Base-by-base conservation (phyloP, 2,113 vertebrate species). In the Xiphophorus maculatus region DNA sequence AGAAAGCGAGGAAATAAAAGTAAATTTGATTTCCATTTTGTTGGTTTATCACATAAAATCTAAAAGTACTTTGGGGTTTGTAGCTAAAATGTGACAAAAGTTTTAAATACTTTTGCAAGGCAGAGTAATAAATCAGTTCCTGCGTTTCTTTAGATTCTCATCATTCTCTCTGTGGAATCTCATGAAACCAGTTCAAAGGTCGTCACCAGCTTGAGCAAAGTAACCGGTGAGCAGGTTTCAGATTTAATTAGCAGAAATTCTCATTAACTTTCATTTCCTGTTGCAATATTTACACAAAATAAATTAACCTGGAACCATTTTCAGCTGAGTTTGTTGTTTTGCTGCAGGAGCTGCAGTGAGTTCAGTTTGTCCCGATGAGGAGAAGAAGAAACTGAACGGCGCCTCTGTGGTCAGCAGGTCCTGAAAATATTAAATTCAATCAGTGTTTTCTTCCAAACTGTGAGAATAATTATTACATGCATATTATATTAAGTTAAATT, bases 201-300 rank as follows among this genome's bases (percentile, higher is more conserved):
- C 7, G 68, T 93, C 84, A 86, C 89, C 69, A 76, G 72, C 29
- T 89, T 98, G 83, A 93, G 75, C 70, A 86, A 80, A 74, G 83
- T 94, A 75, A 85, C 93, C 72, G 97, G 97, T 98, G 93, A 92
- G 91, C 27, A 63, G 17, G 30, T 11, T 40, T 58, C 27, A 66
- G 22, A 28, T 15, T 28, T 19, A 11, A 70, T 40, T 32, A 51
- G 29, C 30, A 66, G 69, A 37, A 48, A 28, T 9, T 5, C 28
- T 51, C n/a, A 22, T 32, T 30, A 1, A 25, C 3, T 25, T 15
- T 17, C 12, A 9, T 67, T 17, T 48, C 5, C 17, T 48, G 14
- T 17, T 48, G 14, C 40, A 19, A 17, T 27, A 28, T 12, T 28
- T 27, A 67, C 48, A 5, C 22, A 54, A 54, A 17, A 19, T 48